Evolutionary conservation across 2,797 vertebrate species (phyloP).

Genomic region (Falco novaeseelandiae): DNA sequence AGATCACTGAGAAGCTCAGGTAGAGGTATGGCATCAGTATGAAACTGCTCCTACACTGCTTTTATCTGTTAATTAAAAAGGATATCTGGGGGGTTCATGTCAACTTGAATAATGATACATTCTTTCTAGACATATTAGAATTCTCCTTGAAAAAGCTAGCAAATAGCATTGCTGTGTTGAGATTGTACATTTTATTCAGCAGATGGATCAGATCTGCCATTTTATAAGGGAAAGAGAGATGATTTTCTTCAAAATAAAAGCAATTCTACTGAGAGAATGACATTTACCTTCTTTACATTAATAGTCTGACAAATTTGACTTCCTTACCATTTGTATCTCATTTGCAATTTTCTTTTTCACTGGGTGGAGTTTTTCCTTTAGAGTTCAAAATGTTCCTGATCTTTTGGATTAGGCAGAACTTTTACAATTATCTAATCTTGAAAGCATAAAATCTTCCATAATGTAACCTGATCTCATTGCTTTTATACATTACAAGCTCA

Average conservation of each 20-base stretch:
- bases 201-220: neutral
- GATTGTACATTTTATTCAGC: neutral
- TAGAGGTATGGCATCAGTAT: neutral
- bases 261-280: neutral
- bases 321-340: neutral
- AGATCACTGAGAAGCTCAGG: neutral
- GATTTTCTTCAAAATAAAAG: neutral
- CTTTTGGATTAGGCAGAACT: neutral
- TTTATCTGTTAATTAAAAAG: slow-evolving; percentile 73
- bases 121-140: slow-evolving; percentile 58
- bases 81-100: slow-evolving; percentile 66
- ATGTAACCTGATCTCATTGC: neutral
- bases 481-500: neutral
- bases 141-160: slow-evolving; percentile 60
- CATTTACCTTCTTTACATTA: neutral
- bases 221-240: neutral
- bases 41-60: neutral
- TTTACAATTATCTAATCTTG: neutral
- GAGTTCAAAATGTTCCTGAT: neutral
- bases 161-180: neutral
- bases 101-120: slow-evolving; percentile 71
- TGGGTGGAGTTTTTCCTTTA: neutral
- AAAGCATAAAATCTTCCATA: neutral
- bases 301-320: neutral
- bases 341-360: neutral